A percentile compares a stretch with the other conserved stretches of the same genome.
These are phyloP conservation scores for Cylas formicarius DNA, from an alignment of 1,140 invertebrate genomes.

Conservation along the genomic window DNA sequence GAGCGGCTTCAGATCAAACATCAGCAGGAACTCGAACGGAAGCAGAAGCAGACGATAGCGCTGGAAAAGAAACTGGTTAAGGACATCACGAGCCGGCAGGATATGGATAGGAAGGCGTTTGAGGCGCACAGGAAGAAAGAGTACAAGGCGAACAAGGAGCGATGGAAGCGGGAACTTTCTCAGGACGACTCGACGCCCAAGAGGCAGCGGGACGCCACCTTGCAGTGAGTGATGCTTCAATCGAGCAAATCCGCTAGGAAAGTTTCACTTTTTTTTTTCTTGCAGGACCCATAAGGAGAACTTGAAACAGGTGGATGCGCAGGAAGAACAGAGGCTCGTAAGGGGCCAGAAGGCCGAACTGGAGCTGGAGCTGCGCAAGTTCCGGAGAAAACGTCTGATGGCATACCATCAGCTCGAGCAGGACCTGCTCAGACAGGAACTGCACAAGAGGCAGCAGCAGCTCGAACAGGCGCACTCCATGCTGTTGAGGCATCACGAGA, in stretches of 20 bases:
- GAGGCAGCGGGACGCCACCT: constrained; percentile 80
- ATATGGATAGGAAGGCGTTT: constrained; percentile 80
- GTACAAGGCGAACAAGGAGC: constrained; percentile 96
- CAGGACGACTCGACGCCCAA: constrained; percentile 89
- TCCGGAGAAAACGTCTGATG: constrained; percentile 82
- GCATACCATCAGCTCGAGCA: constrained; percentile 84
- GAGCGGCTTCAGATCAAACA: constrained; percentile 85
- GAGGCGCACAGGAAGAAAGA: constrained; percentile 91
- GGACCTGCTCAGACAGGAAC: constrained; percentile 86
- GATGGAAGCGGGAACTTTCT: constrained; percentile 88
- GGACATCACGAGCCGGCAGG: constrained; percentile 82
- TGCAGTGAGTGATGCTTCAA: constrained; percentile 55
- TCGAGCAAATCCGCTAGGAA: background rate
- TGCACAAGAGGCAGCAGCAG: constrained; percentile 90
- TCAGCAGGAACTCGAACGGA: constrained; percentile 82
- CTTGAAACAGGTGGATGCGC: constrained; percentile 82
- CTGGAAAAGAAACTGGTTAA: constrained; percentile 91
- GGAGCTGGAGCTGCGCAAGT: constrained; percentile 88
- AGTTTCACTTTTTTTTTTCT: constrained; percentile 7
- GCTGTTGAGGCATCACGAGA: constrained; percentile 91
- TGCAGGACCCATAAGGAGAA: constrained; percentile 82
- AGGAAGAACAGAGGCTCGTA: constrained; percentile 79
- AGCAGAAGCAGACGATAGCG: constrained; percentile 77
- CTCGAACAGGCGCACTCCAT: constrained; percentile 93
- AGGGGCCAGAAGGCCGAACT: constrained; percentile 85